phyloP scores from a whole-genome alignment of 2,113 vertebrate genomes.

The Daphoenositta chrysoptera region DNA sequence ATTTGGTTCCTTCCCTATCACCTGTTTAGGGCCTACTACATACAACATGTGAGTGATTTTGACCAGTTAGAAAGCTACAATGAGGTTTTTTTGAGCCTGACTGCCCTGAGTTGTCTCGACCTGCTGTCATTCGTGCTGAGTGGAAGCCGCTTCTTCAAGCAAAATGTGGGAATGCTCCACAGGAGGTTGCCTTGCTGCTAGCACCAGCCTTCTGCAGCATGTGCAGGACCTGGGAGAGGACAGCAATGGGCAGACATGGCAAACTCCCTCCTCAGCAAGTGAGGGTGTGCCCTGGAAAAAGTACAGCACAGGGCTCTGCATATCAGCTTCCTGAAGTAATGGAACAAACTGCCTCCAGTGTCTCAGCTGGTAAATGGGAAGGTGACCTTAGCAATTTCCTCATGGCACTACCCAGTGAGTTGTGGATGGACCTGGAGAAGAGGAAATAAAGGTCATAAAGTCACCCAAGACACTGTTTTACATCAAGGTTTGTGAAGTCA shows the following conservation, averaged over 20 bases:
- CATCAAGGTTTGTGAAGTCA: not conserved
- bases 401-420: not conserved
- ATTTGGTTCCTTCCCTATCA: constrained; percentile 87
- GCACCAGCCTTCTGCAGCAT: not conserved
- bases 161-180: constrained; percentile 31
- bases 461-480: no score
- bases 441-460: not conserved
- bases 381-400: not conserved
- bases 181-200: constrained; percentile 57
- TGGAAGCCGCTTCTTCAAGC: constrained; percentile 65
- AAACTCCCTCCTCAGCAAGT: not conserved
- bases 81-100: constrained; percentile 85
- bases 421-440: not conserved
- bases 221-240: not conserved
- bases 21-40: constrained; percentile 80
- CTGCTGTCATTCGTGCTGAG: constrained; percentile 72
- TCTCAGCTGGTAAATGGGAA: not conserved
- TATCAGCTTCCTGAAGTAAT: not conserved
- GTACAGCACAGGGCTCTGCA: fast-evolving
- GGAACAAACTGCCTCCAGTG: not conserved
- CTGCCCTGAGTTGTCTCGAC: constrained; percentile 86
- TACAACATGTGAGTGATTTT: not conserved
- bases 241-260: fast-evolving
- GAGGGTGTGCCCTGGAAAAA: not conserved
- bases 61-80: constrained; percentile 64